These are phyloP conservation scores for Carassius gibelio DNA, from an alignment of 2,113 vertebrate genomes.

Conservation along the genomic window DNA sequence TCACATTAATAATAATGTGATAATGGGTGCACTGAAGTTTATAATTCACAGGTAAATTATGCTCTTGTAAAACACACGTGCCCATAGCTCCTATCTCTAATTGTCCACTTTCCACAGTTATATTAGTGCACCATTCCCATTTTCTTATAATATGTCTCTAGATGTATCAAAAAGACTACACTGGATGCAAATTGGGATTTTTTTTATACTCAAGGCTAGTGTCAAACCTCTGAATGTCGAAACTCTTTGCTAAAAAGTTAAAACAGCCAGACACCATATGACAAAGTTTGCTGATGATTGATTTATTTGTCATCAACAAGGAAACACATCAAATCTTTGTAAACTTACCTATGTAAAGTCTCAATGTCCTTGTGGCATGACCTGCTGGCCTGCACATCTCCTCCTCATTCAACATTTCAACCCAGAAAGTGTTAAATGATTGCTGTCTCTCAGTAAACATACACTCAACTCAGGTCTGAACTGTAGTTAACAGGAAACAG, in stretches of 20 bases:
- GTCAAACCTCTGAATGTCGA: conserved; percentile 2
- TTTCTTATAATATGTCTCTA: neutral
- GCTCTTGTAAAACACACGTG: neutral
- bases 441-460: conserved; percentile 23
- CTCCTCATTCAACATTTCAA: conserved; percentile 52
- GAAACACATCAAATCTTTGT: conserved; percentile 62
- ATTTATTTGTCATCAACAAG: conserved; percentile 62
- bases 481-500: neutral
- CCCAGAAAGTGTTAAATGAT: conserved; percentile 46
- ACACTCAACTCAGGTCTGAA: neutral
- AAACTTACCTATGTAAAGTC: conserved; percentile 57
- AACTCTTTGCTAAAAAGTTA: neutral
- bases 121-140: neutral
- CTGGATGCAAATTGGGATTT: neutral
- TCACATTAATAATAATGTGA: too few species aligned
- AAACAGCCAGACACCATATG: conserved; percentile 26
- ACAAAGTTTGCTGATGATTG: conserved; percentile 56
- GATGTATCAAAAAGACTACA: neutral
- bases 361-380: conserved; percentile 63
- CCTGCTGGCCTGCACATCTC: conserved; percentile 67
- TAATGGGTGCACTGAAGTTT: too few species aligned
- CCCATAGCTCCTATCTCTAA: neutral
- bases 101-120: neutral
- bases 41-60: neutral
- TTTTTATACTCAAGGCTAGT: neutral